A percentile compares a stretch with the other conserved stretches of the same genome.
These are phyloP conservation scores for Xestobium rufovillosum DNA, from an alignment of 2,888 invertebrate species.

Conservation along the genomic window DNA sequence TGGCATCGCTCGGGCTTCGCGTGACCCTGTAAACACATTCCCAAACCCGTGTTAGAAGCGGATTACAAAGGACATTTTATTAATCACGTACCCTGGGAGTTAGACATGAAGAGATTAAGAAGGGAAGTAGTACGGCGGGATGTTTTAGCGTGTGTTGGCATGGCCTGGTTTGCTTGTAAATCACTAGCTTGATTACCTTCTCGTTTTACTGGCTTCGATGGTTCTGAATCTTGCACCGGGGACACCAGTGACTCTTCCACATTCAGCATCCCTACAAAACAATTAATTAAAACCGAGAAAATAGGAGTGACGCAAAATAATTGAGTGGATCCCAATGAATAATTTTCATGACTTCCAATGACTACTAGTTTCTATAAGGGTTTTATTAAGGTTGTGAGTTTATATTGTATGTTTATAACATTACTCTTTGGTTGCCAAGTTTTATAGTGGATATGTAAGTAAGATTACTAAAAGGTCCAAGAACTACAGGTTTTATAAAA, in stretches of 20 bases:
- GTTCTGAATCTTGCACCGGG: constrained; percentile 34
- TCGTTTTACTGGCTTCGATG: constrained; percentile 55
- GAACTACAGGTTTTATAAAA: no score
- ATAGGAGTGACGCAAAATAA: no score
- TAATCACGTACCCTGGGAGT: constrained; percentile 74
- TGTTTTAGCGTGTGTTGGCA: constrained; percentile 60
- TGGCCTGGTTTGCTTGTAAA: constrained; percentile 35
- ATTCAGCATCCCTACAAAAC: constrained; percentile 36
- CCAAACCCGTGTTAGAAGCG: constrained; percentile 58
- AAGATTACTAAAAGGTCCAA: no score
- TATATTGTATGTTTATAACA: no score
- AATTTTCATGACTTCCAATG: no score
- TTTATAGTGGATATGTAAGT: no score
- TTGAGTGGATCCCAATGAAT: no score
- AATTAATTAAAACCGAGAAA: constrained; percentile 2
- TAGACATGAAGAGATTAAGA: constrained; percentile 91
- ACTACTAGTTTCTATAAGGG: no score
- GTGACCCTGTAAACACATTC: constrained; percentile 58
- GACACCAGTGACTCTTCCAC: constrained; percentile 37
- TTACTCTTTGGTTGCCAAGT: no score
- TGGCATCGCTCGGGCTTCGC: constrained; percentile 42
- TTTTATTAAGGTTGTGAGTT: no score
- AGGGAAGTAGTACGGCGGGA: constrained; percentile 91
- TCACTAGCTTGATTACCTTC: constrained; percentile 51
- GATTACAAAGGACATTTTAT: constrained; percentile 12